Base-by-base conservation (phyloP, 1,140 invertebrate genomes). In the Halesus radiatus region DNA sequence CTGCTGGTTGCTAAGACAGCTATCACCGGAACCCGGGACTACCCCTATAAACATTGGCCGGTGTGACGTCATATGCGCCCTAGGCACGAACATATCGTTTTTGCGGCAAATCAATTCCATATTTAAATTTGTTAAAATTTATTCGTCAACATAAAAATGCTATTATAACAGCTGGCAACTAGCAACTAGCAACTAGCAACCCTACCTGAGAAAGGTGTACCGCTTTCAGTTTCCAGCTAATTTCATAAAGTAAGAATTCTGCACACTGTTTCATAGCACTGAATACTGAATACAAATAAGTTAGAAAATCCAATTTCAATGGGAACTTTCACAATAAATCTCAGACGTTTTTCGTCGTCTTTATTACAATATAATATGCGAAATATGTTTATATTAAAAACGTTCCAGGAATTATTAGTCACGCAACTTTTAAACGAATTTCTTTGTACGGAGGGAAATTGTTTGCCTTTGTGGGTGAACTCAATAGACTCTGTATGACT, bases 321-420 rank as follows among this genome's bases (percentile, higher is more conserved):
- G 22, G 70, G 23, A 73, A 73, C 70, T 73, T 73, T 73, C 22
- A 23, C 23, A 20, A 73, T 73, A 73, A 73, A 73, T 73, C 50
- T 53, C 45, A 8, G 22, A 4, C 16, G 3, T 68, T 73, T 73
- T 54, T 32, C n/a, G 3, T 73, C 50, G 22, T 53, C 53, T 45
- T 45, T 70, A 70, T 70, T 15, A 15, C 13, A 23, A n/a, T 15
- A 22, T 23, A 18, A 73, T 53, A 73, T 73, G 45, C 16, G 70
- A 54, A 73, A 23, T 53, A 73, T 73, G 70, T 52, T 22, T 53
- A 52, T 73, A 73, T 73, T 73, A 73, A 73, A 73, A 73, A 53
- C 54, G 50, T 73, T 73, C 26, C 70, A 23, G 16, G 45, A 45
- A 53, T 53, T 22, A 73, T 53, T 22, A 73, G n/a, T 52, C 68